Evolutionary conservation across 2,113 vertebrate species (phyloP).

Genomic region (Campylomormyrus tamandua): DNA sequence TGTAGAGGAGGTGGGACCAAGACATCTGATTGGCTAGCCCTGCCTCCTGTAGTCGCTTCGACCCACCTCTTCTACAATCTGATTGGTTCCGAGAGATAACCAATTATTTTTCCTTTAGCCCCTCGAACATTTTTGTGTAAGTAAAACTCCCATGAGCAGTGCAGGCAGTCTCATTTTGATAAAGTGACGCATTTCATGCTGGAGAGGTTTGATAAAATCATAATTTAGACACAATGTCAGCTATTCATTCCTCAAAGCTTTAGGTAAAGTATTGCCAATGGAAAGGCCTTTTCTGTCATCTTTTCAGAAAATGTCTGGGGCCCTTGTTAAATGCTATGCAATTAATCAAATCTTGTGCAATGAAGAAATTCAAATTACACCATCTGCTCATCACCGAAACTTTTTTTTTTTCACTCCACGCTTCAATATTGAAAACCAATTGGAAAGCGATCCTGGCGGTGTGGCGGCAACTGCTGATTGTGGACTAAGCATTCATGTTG

Average conservation of each 20-base stretch:
- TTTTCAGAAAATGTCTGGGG: conserved; percentile 8
- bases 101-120: too few relatives aligned
- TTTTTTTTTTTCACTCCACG: not conserved
- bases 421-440: conserved; percentile 16
- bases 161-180: conserved; percentile 10
- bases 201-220: conserved; percentile 9
- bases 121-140: too few relatives aligned
- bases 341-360: conserved; percentile 17
- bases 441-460: not conserved
- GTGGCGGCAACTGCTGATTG: not conserved
- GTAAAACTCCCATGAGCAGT: too few relatives aligned
- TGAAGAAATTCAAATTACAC: conserved; percentile 6
- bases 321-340: not conserved
- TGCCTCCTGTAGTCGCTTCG: too few relatives aligned
- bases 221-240: conserved; percentile 5
- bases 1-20: too few relatives aligned
- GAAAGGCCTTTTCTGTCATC: not conserved
- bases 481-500: not conserved
- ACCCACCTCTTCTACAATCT: too few relatives aligned
- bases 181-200: conserved; percentile 4
- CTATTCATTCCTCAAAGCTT: not conserved
- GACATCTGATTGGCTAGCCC: too few relatives aligned
- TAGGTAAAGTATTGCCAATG: not conserved
- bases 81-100: too few relatives aligned
- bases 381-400: conserved; percentile 18